Percentiles rank a stretch among this genome's conserved stretches.
Conservation (phyloP, 2,888 invertebrate genomes). For the Nowickia ferox region DNA sequence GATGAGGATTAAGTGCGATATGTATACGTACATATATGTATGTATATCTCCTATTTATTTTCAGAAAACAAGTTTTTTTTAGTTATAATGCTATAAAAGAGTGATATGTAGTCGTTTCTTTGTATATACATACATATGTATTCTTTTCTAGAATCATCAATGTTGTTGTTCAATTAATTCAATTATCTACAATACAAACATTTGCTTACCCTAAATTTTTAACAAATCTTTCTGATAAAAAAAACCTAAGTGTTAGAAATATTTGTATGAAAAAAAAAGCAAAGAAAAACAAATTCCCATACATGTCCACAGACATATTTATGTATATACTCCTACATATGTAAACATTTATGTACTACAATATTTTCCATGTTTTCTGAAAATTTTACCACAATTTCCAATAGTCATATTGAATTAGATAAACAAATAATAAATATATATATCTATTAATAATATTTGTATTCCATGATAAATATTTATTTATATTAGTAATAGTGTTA, state of each 20-base stretch:
- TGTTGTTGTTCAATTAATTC: not conserved
- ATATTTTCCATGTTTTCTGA: not conserved
- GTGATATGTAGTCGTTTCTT: no score
- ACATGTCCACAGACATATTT: no score
- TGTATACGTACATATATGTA: no score
- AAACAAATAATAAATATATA: constrained; percentile 31
- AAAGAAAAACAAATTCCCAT: no score
- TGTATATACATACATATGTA: no score
- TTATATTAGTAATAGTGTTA: constrained; percentile 7
- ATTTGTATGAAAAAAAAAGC: not conserved
- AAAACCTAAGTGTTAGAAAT: not conserved
- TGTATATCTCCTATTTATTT: no score
- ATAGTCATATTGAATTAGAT: not conserved
- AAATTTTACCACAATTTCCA: not conserved
- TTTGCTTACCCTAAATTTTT: not conserved
- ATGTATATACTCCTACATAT: no score
- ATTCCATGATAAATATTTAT: constrained; percentile 13
- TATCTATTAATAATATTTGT: constrained; percentile 25
- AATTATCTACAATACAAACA: not conserved
- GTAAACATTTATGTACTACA: not conserved
- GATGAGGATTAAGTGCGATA: no score
- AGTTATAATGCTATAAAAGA: no score
- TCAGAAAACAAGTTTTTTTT: no score
- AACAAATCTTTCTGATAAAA: not conserved
- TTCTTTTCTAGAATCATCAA: not conserved